Base-by-base conservation (phyloP, 2,797 vertebrate species). In the Hirundo rustica region DNA sequence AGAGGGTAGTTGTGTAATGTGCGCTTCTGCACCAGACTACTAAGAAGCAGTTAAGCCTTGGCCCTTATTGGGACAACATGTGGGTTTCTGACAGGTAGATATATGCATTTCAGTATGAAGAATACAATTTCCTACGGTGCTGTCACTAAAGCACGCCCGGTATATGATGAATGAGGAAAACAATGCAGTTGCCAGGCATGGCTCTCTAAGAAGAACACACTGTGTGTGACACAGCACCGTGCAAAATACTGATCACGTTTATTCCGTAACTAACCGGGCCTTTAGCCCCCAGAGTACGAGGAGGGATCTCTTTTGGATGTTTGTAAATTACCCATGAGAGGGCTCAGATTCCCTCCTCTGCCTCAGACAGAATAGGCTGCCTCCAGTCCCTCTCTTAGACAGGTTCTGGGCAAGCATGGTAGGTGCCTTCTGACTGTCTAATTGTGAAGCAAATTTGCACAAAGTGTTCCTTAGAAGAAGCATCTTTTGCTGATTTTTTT, bases 11-110 rank as follows among this genome's bases (percentile, higher is more conserved):
- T 92, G 94, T 85, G 90, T 89, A 93, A 90, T 45, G 48, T 65
- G 67, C 0, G 11, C 77, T 90, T 60, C 85, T 95, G 85, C 83
- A 93, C 55, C 80, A 77, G 77, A 86, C 84, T 95, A 64, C 95
- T 90, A 86, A 93, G 89, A 94, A 89, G 91, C 94, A 90, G 82
- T 93, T 92, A 93, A 93, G 91, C 83, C 89, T 93, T 93, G 91
- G 95, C 88, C 91, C 92, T 96, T 91, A 75, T 13, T 81, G 93
- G 88, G 89, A 84, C 82, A 93, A 92, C 95, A 84, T 90, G 92
- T 85, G 85, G 92, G 73, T 70, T 96, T 96, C 89, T 92, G 94
- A 94, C 94, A 96, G 92, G 95, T 92, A 96, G 92, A 91, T 95
- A 65, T 54, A 89, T 77, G 84, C 85, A 88, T 68, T 93, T 94